Evolutionary conservation across 35 echinoderm and acorn worm species (phyloP), one percentile per base, ranked within the genome.

Genomic region (Acanthaster planci): DNA sequence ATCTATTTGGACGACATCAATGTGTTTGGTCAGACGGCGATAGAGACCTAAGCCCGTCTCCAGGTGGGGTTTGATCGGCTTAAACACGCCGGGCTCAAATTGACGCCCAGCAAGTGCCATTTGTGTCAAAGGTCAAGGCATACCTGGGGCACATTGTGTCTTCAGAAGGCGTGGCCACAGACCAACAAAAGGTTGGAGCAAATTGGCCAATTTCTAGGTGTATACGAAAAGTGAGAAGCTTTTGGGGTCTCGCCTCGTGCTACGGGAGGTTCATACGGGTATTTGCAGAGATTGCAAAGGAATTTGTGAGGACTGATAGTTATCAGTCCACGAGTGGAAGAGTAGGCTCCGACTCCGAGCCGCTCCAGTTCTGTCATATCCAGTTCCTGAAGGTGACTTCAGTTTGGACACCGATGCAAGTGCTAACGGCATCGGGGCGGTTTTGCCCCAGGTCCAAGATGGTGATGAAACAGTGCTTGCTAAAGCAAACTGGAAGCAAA

Each of bases 381-480:
- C 86, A 2, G 51, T 38, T 0, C 38, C 37, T 52, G 86, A 80
- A 17, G 86, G 52, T 30, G 5, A 88, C n/a, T 88, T 82, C 3
- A 36, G 83, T 18, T 77, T 88, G 14, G 86, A 88, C 78, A 88
- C 86, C 32, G 86, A 88, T 81, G 86, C 86, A 4, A 83, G 86
- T 40, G 37, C 32, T 40, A 21, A 58, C 36, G 77, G 68, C 1
- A 85, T 90, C 35, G 92, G 82, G 32, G 76, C 81, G 57, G 92
- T 94, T 32, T 85, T 90, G 76, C 85, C 82, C 0, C 92, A 93
- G 40, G 42, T 58, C 51, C 81, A 90, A 59, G 87, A 81, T 68
- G 92, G 92, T 30, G 56, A 53, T 1, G 91, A 89, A 39, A 89
- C 55, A 31, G 87, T 93, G 23, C 37, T 89, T 32, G 81, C 92